Base-by-base conservation (phyloP, 2,113 vertebrate species). In the Mormoops blainvillei region DNA sequence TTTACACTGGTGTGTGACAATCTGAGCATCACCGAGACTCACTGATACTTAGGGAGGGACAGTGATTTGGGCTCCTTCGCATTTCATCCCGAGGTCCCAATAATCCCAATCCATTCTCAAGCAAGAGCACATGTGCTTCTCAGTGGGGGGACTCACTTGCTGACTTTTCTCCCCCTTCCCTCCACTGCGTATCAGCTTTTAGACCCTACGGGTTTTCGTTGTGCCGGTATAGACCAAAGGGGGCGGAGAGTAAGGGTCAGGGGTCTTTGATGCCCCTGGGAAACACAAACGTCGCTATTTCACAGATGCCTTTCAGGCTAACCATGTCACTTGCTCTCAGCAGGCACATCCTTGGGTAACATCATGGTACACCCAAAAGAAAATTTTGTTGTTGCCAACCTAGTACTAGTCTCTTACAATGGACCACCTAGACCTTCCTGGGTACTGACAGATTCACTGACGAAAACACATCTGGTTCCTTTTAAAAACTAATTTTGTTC, bases 121-220 rank as follows among this genome's bases (percentile, higher is more conserved):
- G 54, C 45, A 82, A 61, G 52, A 41, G 63, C 56, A 1, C 50
- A 9, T 4, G 48, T 85, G 33, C 24, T 63, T 83, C 56, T 83
- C 15, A 1, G 5, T 19, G 12, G 14, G 12, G 14, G 52, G 22
- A 70, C 7, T 68, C 19, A 0, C 22, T 33, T 14, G 22, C 22
- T n/a, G 45, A n/a, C 4, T 20, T 31, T 48, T 22, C 7, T 58
- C 12, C n/a, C 22, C 31, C 36, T 78, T 28, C 33, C 74, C 2
- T 56, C 18, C 68, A 26, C 13, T 36, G 1, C 10, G 2, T 8
- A 33, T 78, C 2, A 10, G 58, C 36, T 31, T 31, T 91, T 41
- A 56, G 2, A 20, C 9, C 4, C 36, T 56, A 0, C 12, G 38
- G 6, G 26, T 71, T 31, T 5, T 63, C 38, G 19, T 15, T 50